Base-by-base conservation (phyloP, 2,888 invertebrate species). In the Troglohyphantes excavatus region DNA sequence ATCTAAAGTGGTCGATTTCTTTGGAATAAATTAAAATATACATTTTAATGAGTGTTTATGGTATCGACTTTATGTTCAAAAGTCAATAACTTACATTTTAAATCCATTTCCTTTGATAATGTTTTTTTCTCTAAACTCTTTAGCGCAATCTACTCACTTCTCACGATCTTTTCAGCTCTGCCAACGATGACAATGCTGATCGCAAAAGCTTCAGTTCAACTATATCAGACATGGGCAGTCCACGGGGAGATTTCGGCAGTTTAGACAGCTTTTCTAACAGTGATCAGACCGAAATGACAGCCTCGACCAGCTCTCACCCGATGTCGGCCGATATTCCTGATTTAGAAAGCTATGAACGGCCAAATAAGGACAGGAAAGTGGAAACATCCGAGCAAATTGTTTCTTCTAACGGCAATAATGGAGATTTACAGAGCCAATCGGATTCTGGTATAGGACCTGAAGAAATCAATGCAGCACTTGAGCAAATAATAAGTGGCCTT, bases 401-500 rank as follows among this genome's bases (percentile, higher is more conserved):
- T 17, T 59, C 39, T 27, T 19, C 67, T 13, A 17, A 23, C 23
- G 65, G 33, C 26, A 85, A 85, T 79, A 78, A 82, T 63, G 79
- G 67, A 6, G 83, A 70, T 39, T 11, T 78, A 29, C 88, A 91
- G 43, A 90, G 88, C 59, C 91, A 91, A 61, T 81, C 91, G 23
- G 91, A 91, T 89, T 91, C 91, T 23, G 91, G 91, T 11, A 91
- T 91, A 72, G 91, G 91, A 23, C 91, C 91, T 6, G 91, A 91
- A 73, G 91, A 91, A 86, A 91, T 91, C 11, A 82, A 88, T 17
- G 91, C 91, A 43, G 91, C 91, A 11, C 86, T 91, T n/a, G 91
- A 91, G 53, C 90, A 89, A 65, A 91, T 91, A 91, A 91, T 91
- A 9, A 75, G 89, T 88, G 91, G 90, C 65, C 88, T 91, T 63